These are phyloP conservation scores for Drosophila ercepeae DNA, from an alignment of 1,140 invertebrate genomes.

Conservation along the genomic window DNA sequence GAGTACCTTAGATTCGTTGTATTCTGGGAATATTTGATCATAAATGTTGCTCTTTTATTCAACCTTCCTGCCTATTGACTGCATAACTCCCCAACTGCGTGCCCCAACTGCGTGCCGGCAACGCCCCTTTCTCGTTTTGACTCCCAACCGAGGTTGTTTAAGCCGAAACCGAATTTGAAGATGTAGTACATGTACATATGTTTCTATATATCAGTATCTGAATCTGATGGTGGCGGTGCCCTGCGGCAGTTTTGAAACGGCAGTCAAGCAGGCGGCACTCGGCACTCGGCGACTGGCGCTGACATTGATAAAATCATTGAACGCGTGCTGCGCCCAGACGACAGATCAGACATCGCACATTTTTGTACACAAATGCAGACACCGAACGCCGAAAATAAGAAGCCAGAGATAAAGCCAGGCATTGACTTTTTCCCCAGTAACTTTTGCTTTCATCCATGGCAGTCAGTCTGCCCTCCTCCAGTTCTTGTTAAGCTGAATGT, in stretches of 20 bases:
- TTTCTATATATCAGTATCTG: conserved; percentile 16
- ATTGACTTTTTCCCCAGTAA: conserved; percentile 23
- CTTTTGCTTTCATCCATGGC: conserved; percentile 50
- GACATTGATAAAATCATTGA: conserved; percentile 77
- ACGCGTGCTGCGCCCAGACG: conserved; percentile 63
- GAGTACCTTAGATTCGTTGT: neutral
- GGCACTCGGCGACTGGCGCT: conserved; percentile 53
- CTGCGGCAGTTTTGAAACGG: conserved; percentile 61
- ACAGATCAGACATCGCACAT: conserved; percentile 18
- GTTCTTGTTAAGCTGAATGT: conserved; percentile 35
- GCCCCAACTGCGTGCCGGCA: conserved; percentile 22
- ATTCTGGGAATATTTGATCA: neutral
- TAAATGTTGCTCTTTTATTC: neutral
- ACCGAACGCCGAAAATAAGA: conserved; percentile 6
- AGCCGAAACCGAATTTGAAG: conserved; percentile 2
- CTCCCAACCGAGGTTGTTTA: conserved; percentile 9
- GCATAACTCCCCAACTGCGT: conserved; percentile 25
- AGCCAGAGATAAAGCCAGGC: neutral
- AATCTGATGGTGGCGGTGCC: conserved; percentile 49
- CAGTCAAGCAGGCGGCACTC: conserved; percentile 1
- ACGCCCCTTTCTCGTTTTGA: conserved; percentile 30
- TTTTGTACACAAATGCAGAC: neutral
- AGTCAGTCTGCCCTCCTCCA: neutral
- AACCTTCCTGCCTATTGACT: conserved; percentile 43
- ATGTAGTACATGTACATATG: neutral